Percentiles rank a stretch among this genome's conserved stretches.
Conservation (phyloP, 2,888 invertebrate genomes). For the Plutella xylostella region DNA sequence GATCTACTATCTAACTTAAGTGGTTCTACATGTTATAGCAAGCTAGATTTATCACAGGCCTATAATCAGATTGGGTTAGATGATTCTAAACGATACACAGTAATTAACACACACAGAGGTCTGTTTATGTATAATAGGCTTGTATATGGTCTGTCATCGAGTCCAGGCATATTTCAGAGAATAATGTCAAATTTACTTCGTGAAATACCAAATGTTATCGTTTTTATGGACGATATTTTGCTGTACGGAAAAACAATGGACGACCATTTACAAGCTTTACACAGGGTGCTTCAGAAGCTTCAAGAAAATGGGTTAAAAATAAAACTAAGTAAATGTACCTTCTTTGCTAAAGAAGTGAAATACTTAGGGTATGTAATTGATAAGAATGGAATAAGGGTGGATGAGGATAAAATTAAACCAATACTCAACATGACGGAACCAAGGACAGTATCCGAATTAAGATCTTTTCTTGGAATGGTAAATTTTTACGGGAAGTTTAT, state of each 20-base stretch:
- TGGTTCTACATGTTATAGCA: constrained; percentile 6
- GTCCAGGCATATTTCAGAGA: background rate
- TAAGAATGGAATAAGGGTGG: background rate
- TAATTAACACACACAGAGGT: background rate
- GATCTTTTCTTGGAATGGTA: background rate
- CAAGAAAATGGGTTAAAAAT: background rate
- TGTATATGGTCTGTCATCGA: background rate
- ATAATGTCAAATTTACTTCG: background rate
- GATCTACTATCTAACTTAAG: constrained; percentile 10
- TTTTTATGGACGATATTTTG: background rate
- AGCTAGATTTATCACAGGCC: constrained; percentile 9
- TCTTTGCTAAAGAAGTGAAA: background rate
- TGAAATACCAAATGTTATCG: background rate
- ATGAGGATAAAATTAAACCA: constrained; percentile 3
- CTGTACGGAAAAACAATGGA: background rate
- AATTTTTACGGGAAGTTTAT: background rate
- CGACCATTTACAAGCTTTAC: background rate
- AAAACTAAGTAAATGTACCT: background rate
- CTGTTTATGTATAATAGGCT: background rate
- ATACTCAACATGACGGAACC: background rate
- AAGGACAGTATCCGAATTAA: background rate
- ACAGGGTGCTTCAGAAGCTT: background rate
- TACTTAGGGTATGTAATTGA: background rate
- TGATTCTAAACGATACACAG: background rate
- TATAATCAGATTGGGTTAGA: background rate